phyloP scores from a whole-genome alignment of 2,113 vertebrate genomes.

The Pimephales promelas region DNA sequence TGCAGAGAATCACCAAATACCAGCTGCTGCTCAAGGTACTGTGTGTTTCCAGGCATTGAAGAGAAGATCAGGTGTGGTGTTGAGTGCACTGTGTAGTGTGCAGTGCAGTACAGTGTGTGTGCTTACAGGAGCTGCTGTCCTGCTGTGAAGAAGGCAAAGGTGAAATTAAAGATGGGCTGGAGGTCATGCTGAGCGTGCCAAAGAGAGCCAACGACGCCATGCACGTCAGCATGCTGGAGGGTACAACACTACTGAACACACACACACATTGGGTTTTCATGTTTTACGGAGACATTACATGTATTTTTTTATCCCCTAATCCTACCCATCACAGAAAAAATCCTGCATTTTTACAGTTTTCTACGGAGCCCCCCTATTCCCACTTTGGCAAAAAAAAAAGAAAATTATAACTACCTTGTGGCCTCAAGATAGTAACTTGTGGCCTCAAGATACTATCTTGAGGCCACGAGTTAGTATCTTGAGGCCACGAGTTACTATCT shows the following conservation, averaged over 20 bases:
- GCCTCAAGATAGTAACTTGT: no score
- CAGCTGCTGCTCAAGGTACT: conserved; percentile 94
- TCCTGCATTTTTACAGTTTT: no score
- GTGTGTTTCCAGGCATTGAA: background rate
- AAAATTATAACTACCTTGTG: no score
- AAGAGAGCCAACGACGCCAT: conserved; percentile 98
- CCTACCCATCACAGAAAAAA: no score
- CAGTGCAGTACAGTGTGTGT: conserved; percentile 43
- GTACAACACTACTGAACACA: conserved; percentile 67
- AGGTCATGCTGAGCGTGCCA: conserved; percentile 97
- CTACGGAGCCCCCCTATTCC: no score
- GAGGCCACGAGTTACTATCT: no score
- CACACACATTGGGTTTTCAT: background rate
- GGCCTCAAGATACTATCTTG: no score
- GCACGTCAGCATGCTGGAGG: conserved; percentile 98
- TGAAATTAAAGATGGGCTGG: conserved; percentile 95
- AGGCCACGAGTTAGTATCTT: no score
- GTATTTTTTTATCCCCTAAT: no score
- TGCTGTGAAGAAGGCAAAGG: conserved; percentile 99
- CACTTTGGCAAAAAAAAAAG: no score
- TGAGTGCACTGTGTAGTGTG: background rate
- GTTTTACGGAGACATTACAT: no score
- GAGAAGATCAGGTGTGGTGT: background rate
- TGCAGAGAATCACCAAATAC: conserved; percentile 99
- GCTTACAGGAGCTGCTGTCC: conserved; percentile 87